phyloP scores from a whole-genome alignment of 2,797 vertebrate genomes.

The Antennarius maculatus region DNA sequence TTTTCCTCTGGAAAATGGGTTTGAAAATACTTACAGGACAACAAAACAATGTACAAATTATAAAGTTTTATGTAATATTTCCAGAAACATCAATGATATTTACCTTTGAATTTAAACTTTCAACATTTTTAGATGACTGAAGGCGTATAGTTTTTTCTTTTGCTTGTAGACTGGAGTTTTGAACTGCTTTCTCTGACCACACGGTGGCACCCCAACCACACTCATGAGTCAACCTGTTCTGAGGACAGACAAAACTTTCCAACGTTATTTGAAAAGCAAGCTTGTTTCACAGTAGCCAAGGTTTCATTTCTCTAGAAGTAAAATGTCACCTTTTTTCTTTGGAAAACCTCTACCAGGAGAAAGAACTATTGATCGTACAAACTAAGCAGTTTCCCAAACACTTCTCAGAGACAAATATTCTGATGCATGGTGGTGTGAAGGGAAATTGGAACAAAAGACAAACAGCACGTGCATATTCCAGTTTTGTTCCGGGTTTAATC shows the following conservation, averaged over 20 bases:
- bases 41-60: slow-evolving; percentile 26
- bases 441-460: slow-evolving; percentile 40
- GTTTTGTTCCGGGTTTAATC: slow-evolving; percentile 80
- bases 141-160: not conserved
- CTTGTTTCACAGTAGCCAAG: not conserved
- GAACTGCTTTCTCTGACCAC: slow-evolving; percentile 34
- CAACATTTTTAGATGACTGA: not conserved
- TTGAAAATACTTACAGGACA: slow-evolving; percentile 14
- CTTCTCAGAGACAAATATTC: not conserved
- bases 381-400: no score
- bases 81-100: no score
- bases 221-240: not conserved
- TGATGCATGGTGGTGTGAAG: not conserved
- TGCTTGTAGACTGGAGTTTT: slow-evolving; percentile 6
- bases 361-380: not conserved
- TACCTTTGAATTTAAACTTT: no score
- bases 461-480: slow-evolving; percentile 58
- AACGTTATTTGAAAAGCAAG: no score
- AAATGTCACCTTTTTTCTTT: not conserved
- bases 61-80: no score
- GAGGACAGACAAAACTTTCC: not conserved
- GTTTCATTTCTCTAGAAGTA: not conserved
- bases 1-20: slow-evolving; percentile 22
- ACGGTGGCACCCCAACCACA: slow-evolving; percentile 45
- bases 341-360: not conserved